Conservation (phyloP, 2,113 vertebrate species). For the Electrona antarctica region DNA sequence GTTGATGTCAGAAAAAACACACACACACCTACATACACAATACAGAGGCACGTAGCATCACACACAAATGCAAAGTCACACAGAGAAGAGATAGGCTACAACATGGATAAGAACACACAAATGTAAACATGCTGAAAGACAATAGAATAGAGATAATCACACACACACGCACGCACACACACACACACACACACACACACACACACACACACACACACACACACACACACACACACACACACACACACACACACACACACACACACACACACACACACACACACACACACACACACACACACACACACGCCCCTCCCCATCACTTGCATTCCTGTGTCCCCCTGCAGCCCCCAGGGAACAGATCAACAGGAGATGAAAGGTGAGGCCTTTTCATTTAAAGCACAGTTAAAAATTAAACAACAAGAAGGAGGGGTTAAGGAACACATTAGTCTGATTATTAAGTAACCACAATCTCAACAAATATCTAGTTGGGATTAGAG, state of each 20-base stretch:
- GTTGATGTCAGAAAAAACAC: too few relatives aligned
- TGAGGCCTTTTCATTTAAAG: constrained; percentile 63
- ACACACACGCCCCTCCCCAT: not conserved
- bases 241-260: constrained; percentile 38
- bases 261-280: not conserved
- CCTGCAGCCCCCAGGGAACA: constrained; percentile 22
- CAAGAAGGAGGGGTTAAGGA: constrained; percentile 13
- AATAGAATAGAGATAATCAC: not conserved
- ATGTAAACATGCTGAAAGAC: constrained; percentile 9
- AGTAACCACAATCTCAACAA: constrained; percentile 3
- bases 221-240: constrained; percentile 33
- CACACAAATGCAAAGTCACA: too few relatives aligned
- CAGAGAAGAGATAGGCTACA: too few relatives aligned
- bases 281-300: constrained; percentile 33
- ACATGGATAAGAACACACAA: constrained; percentile 46
- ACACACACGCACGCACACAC: constrained; percentile 34
- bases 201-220: constrained; percentile 18
- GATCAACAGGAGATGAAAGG: constrained; percentile 63
- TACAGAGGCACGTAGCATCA: too few relatives aligned
- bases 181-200: not conserved
- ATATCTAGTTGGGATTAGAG: not conserved
- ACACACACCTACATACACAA: constrained; percentile 9
- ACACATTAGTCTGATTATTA: not conserved
- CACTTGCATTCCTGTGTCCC: constrained; percentile 36
- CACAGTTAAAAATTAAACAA: constrained; percentile 67